Evolutionary conservation across 1,140 invertebrate species (phyloP).

Genomic region (Parasteatoda tepidariorum): DNA sequence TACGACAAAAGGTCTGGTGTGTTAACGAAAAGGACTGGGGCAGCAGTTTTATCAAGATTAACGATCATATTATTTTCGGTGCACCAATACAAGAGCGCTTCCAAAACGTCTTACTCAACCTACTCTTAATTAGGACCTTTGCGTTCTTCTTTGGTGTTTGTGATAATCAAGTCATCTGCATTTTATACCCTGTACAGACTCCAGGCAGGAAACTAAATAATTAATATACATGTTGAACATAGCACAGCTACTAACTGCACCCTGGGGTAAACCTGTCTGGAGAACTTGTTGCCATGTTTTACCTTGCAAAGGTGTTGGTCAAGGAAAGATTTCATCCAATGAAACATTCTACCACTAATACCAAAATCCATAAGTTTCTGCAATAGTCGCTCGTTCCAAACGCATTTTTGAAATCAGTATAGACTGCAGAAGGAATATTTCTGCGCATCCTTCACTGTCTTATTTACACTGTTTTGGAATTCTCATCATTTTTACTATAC

Average conservation of each 20-base stretch:
- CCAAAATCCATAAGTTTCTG: neutral
- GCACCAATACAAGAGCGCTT: neutral
- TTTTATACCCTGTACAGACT: neutral
- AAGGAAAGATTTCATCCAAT: neutral
- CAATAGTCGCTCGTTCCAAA: neutral
- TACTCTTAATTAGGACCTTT: neutral
- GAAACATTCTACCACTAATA: neutral
- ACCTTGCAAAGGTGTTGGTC: neutral
- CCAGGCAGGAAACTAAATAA: neutral
- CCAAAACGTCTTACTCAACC: neutral
- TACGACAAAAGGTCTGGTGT: neutral
- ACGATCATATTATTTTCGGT: slow-evolving; percentile 15
- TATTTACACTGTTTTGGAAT: too few relatives aligned
- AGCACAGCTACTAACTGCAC: slow-evolving; percentile 8
- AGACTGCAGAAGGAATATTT: neutral
- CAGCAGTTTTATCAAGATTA: slow-evolving; percentile 14
- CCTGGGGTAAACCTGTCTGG: neutral
- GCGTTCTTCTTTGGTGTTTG: slow-evolving; percentile 8
- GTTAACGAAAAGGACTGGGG: neutral
- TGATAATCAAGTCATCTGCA: slow-evolving; percentile 23
- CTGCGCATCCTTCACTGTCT: too few relatives aligned
- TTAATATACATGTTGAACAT: slow-evolving; percentile 20
- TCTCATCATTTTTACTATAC: too few relatives aligned
- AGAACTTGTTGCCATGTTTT: neutral
- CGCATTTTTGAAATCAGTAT: slow-evolving; percentile 17